Evolutionary conservation across 2,888 invertebrate genomes (phyloP), one percentile per base, ranked within the genome.

Genomic region (Lasioglossum morio): DNA sequence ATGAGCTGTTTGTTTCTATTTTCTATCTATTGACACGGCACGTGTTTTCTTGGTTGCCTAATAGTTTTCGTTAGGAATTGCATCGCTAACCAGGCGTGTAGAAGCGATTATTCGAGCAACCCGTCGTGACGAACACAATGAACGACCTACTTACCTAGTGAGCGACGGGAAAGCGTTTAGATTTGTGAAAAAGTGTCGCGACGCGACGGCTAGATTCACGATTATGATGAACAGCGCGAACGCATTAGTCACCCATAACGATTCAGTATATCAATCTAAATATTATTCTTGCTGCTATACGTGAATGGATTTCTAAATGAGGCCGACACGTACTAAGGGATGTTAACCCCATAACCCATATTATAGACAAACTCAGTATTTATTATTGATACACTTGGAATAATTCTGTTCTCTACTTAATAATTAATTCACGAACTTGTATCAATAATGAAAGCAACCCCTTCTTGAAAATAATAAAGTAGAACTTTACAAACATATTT

Each of bases 111-210:
- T 85, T 30, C 66, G 27, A 30, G 37, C 37, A 60, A 81, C 60
- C 2, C 57, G 57, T 82, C 40, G 72, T 53, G 46, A 85, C 77
- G 70, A 83, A 40, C 73, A 88, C 73, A 89, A 86, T 82, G 60
- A 37, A 30, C 57, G 88, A 87, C 89, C 87, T 78, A 89, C 69
- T 88, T 89, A 82, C 79, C 72, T 79, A 40, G 23, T 74, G 74
- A 77, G 8, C 23, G 23, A 23, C 40, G 30, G 79, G 27, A 37
- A 76, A 77, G 43, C 4, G 63, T 72, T 43, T 69, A 37, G 60
- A 4, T 70, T 57, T 19, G 12, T 16, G 57, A 60, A 74, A 27
- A 70, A 82, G 14, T 48, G 27, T 66, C 70, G 53, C 7, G 72
- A 60, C 70, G 53, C 7, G 72, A 60, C 63, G 43, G 40, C 27